phyloP scores from a whole-genome alignment of 2,888 invertebrate species.

The Cephus pulcher region DNA sequence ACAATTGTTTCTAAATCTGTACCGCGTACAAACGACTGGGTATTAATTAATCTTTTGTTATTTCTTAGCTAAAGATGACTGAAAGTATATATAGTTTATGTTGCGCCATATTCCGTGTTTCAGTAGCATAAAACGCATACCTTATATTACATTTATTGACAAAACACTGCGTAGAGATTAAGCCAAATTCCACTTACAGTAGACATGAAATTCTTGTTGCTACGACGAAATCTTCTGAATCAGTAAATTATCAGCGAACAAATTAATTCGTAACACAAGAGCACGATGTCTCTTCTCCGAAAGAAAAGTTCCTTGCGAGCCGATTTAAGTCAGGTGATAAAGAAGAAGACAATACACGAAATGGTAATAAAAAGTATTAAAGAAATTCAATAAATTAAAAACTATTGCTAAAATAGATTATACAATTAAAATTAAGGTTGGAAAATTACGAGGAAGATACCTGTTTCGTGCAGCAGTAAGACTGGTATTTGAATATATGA shows the following conservation, averaged over 20 bases:
- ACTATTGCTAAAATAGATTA: neutral
- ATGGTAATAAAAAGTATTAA: slow-evolving; percentile 19
- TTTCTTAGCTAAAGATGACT: neutral
- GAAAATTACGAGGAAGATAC: slow-evolving; percentile 45
- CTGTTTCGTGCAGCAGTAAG: slow-evolving; percentile 50
- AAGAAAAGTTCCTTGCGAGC: slow-evolving; percentile 26
- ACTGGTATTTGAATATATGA: slow-evolving; percentile 47
- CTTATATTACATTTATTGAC: neutral
- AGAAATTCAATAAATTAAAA: neutral
- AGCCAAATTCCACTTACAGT: neutral
- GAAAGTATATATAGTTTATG: neutral
- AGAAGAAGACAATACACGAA: slow-evolving; percentile 17
- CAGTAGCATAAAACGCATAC: neutral
- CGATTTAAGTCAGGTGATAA: slow-evolving; percentile 22
- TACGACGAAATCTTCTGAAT: neutral
- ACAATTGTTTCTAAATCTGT: neutral
- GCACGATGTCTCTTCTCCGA: neutral
- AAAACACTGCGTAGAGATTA: neutral
- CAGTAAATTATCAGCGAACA: neutral
- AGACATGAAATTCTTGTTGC: neutral
- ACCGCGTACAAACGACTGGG: neutral
- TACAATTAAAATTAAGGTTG: slow-evolving; percentile 16
- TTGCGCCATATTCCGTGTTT: neutral
- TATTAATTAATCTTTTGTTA: neutral
- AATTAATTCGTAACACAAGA: neutral